Base-by-base conservation (phyloP, 2,797 vertebrate species). In the Gymnoscopelus microlampas region DNA sequence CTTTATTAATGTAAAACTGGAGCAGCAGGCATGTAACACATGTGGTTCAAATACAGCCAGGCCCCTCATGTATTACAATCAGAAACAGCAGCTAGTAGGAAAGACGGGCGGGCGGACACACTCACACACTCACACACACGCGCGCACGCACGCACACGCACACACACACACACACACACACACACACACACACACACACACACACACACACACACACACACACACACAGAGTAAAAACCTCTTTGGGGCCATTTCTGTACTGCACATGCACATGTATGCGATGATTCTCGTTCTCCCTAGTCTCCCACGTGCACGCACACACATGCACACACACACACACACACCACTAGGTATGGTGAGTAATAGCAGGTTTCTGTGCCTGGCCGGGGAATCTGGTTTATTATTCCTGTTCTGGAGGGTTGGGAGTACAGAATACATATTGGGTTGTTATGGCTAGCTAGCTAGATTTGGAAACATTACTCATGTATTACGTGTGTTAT, bases 401-500 rank as follows among this genome's bases (percentile, higher is more conserved):
- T 84, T 84, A 85, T 79, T 85, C 47, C 54, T 77, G 78, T 85
- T 85, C 71, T 81, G 75, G 76, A 85, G 78, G 79, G 39, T 69
- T 62, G 84, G 70, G 64, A 77, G 70, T 19, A 77, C 77, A 64
- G 68, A 74, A 80, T 62, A 81, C 68, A 83, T 77, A 70, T 57
- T 50, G 63, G 79, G 78, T 49, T 80, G 68, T 86, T 80, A 78
- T 71, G 75, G 78, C 49, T 60, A 81, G 77, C 83, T 79, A 66
- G 82, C 85, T 70, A 83, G 74, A 86, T 89, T 80, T 87, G 72
- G 78, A 88, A 87, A 82, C 81, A 80, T 85, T 84, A 84, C 82
- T 88, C 82, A 81, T 73, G 78, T 80, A 74, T 81, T 87, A 76
- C 82, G 75, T 79, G 74, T 86, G 68, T 83, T 70, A 44, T 44